These are phyloP conservation scores for Pseudorhombus dupliciocellatus DNA, from an alignment of 2,113 vertebrate species.

Conservation along the genomic window DNA sequence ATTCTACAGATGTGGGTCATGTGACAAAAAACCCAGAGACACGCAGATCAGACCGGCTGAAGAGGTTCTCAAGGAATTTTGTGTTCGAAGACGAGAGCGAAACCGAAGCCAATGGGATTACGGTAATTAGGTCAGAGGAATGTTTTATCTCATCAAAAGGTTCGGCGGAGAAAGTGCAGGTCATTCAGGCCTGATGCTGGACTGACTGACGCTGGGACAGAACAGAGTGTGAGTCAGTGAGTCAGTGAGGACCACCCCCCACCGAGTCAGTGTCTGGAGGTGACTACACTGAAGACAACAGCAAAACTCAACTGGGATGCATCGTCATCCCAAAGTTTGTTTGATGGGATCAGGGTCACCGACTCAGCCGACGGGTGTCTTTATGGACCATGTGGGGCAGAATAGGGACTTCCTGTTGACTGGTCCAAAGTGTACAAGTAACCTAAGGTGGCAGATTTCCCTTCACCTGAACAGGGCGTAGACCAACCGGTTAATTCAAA, in stretches of 20 bases:
- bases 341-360: too few relatives aligned
- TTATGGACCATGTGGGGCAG: too few relatives aligned
- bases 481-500: too few relatives aligned
- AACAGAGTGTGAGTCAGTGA: conserved; percentile 18
- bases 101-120: conserved; percentile 33
- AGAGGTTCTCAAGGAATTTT: conserved; percentile 20
- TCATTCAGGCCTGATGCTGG: neutral
- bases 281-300: conserved; percentile 12
- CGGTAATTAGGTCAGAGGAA: conserved; percentile 47
- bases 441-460: too few relatives aligned
- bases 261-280: neutral
- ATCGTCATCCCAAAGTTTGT: too few relatives aligned
- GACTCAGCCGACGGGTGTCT: too few relatives aligned
- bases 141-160: conserved; percentile 43
- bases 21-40: conserved; percentile 12
- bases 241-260: neutral
- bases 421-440: too few relatives aligned
- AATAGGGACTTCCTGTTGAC: too few relatives aligned
- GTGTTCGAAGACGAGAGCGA: conserved; percentile 32
- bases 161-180: conserved; percentile 21
- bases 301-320: too few relatives aligned
- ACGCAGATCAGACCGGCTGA: conserved; percentile 16
- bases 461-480: too few relatives aligned
- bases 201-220: conserved; percentile 29
- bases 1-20: conserved; percentile 34